Evolutionary conservation across 2,113 vertebrate genomes (phyloP), one percentile per base, ranked within the genome.

Genomic region (Xyliphius kryptos): DNA sequence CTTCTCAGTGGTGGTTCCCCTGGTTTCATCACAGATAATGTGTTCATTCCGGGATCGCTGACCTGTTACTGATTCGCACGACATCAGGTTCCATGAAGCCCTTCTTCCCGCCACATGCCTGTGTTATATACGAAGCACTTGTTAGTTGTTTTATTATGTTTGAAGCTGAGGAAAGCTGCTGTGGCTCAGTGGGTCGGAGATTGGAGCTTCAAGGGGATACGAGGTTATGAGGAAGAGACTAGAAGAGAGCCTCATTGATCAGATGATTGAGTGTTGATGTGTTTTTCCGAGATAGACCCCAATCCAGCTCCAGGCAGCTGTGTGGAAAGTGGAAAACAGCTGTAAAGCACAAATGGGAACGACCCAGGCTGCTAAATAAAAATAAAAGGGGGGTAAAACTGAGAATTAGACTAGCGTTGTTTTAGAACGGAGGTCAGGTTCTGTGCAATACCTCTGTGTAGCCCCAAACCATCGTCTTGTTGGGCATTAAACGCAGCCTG

Each of bases 21-120:
- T 37, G n/a, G 9, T 41, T 57, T 53, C 68, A 71, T 74, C 54
- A 77, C 19, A 72, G 80, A 63, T 80, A 77, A 81, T 82, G 53
- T 65, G 52, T 74, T 74, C 40, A 73, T 81, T 78, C 77, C 61
- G 71, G 78, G 71, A 79, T 77, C 62, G 70, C 19, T 76, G 76
- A 71, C 16, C 74, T 51, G 19, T 40, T 9, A 9, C 61, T 66
- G 75, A 79, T 73, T 72, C 53, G 55, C 22, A 82, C 57, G 78
- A 61, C 51, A 76, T 77, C 76, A 76, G 57, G 44, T 67, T 68
- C 59, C 41, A 47, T 74, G 52, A 52, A 71, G 73, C 69, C 15
- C 47, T 32, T 66, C 69, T 67, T 41, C 56, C 52, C 50, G 61
- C 56, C 63, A 67, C 36, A 22, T 7, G 6, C 48, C 47, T 9